phyloP scores from a whole-genome alignment of 2,888 invertebrate species.

The Ariolimax columbianus region DNA sequence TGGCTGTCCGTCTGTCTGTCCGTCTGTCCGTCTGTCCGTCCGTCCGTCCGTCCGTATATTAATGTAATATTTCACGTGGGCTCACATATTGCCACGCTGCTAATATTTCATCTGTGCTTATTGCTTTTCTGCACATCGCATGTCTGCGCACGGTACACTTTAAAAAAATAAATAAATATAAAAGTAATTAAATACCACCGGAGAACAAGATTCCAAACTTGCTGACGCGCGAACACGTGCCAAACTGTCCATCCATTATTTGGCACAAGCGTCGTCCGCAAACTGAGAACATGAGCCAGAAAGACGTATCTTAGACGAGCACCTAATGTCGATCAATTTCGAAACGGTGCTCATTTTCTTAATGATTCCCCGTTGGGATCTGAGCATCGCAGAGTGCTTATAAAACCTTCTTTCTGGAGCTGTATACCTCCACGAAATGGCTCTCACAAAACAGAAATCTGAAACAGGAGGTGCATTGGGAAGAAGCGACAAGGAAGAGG shows the following conservation, averaged over 20 bases:
- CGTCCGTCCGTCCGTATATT: too few relatives aligned
- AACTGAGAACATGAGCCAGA: background rate
- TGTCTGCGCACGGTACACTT: background rate
- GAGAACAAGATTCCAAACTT: background rate
- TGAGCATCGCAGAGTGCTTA: background rate
- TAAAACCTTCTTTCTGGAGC: background rate
- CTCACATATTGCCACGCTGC: background rate
- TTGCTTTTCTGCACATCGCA: background rate
- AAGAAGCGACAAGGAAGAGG: background rate
- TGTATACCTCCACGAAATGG: background rate
- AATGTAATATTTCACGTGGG: background rate
- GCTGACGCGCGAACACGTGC: background rate
- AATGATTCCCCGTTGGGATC: constrained; percentile 20
- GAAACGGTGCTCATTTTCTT: constrained; percentile 19
- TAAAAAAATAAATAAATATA: background rate
- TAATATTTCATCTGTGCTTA: background rate
- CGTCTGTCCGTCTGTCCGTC: too few relatives aligned
- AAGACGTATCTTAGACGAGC: background rate
- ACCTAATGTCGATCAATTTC: constrained; percentile 5
- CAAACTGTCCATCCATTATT: constrained; percentile 7
- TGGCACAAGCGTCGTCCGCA: background rate
- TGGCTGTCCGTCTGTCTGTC: too few relatives aligned
- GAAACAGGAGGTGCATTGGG: background rate
- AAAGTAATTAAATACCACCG: background rate
- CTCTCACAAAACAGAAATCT: background rate